These are phyloP conservation scores for Drosophila fungiperda DNA, from an alignment of 2,888 invertebrate species.

Conservation along the genomic window DNA sequence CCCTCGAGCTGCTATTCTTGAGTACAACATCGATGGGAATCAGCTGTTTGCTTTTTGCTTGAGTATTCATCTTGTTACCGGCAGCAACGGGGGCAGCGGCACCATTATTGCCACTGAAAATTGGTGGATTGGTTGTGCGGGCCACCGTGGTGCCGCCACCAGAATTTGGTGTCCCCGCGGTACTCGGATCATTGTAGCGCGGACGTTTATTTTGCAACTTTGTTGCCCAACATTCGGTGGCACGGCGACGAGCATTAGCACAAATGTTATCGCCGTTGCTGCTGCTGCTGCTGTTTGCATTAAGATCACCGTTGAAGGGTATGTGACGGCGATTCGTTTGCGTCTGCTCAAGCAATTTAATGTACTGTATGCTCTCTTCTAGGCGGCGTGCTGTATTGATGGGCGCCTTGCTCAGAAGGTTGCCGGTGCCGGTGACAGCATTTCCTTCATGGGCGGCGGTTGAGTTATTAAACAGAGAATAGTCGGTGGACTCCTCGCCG, in stretches of 20 bases:
- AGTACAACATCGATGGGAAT: constrained; percentile 35
- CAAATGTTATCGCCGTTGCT: constrained; percentile 46
- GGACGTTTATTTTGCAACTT: constrained; percentile 64
- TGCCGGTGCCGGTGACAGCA: neutral
- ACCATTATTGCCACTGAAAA: neutral
- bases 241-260: constrained; percentile 71
- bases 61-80: neutral
- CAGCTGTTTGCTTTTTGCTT: constrained; percentile 17
- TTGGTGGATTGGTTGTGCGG: neutral
- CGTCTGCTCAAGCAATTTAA: constrained; percentile 33
- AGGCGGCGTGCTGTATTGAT: constrained; percentile 25
- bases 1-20: constrained; percentile 39
- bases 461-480: constrained; percentile 18
- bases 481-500: constrained; percentile 33
- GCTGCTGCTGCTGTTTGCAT: neutral
- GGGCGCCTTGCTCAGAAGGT: constrained; percentile 1
- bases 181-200: constrained; percentile 56
- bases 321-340: constrained; percentile 51
- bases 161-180: constrained; percentile 13
- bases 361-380: constrained; percentile 44
- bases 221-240: constrained; percentile 63
- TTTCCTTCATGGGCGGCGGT: constrained; percentile 22
- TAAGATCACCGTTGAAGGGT: constrained; percentile 15
- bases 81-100: neutral
- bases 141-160: neutral